phyloP scores from a whole-genome alignment of 2,888 invertebrate genomes.

The Adelphocoris suturalis region DNA sequence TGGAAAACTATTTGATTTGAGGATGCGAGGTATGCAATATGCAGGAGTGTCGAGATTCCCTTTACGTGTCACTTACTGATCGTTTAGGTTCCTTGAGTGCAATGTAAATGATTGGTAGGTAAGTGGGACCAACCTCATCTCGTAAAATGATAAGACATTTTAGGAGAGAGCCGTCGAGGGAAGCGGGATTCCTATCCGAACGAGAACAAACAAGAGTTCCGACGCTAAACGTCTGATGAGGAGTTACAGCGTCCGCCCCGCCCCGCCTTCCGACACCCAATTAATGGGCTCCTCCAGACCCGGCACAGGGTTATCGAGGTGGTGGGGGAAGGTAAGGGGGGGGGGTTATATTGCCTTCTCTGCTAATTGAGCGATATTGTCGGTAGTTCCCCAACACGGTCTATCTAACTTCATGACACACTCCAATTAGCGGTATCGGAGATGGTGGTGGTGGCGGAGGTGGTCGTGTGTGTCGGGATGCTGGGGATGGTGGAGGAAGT shows the following conservation, averaged over 20 bases:
- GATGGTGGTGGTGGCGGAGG: neutral
- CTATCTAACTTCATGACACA: constrained; percentile 39
- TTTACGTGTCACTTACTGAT: too few relatives aligned
- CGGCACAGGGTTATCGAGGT: too few relatives aligned
- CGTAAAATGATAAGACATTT: neutral
- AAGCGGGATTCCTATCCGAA: neutral
- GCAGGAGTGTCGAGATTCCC: too few relatives aligned
- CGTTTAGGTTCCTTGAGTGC: too few relatives aligned
- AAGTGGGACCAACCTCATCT: neutral
- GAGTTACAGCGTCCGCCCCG: constrained; percentile 2
- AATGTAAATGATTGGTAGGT: too few relatives aligned
- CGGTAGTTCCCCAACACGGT: neutral
- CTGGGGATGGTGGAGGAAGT: neutral
- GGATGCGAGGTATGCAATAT: too few relatives aligned
- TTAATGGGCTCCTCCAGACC: neutral
- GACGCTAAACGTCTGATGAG: constrained; percentile 27
- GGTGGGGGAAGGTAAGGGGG: too few relatives aligned
- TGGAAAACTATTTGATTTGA: too few relatives aligned
- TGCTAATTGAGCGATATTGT: constrained; percentile 39
- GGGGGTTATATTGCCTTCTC: neutral
- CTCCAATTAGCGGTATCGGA: constrained; percentile 32
- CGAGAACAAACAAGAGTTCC: constrained; percentile 9
- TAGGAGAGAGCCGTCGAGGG: neutral
- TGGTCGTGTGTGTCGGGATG: neutral
- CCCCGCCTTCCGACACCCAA: neutral